These are phyloP conservation scores for Acridotheres tristis DNA, from an alignment of 2,797 vertebrate genomes.

Conservation along the genomic window DNA sequence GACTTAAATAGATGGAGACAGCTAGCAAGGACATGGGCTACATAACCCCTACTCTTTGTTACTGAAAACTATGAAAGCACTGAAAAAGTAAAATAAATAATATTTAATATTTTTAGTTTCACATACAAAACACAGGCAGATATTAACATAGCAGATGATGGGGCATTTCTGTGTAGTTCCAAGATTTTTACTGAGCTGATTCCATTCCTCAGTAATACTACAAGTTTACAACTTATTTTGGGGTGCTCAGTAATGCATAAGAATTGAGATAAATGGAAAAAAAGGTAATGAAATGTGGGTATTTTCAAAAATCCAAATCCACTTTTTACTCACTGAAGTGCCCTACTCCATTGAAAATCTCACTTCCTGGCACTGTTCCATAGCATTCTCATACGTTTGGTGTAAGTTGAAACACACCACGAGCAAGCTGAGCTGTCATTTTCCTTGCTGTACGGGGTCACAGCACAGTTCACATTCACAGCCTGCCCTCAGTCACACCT, in stretches of 20 bases:
- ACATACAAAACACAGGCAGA: neutral
- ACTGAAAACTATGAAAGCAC: neutral
- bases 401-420: neutral
- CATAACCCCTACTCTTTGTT: neutral
- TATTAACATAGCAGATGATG: neutral
- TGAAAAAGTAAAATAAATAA: neutral
- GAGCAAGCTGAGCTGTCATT: neutral
- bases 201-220: neutral
- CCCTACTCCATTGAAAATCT: neutral
- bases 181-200: neutral
- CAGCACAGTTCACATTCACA: neutral
- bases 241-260: neutral
- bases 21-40: neutral
- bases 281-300: neutral
- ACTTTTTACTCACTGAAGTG: neutral
- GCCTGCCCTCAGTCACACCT: neutral
- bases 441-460: neutral
- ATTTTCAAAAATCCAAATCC: neutral
- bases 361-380: neutral
- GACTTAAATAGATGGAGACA: neutral
- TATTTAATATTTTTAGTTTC: neutral
- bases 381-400: neutral
- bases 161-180: neutral
- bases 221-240: neutral
- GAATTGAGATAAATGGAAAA: neutral